A percentile compares a stretch with the other conserved stretches of the same genome.
Conservation (phyloP, 2,888 invertebrate genomes). For the Myopa testacea region DNA sequence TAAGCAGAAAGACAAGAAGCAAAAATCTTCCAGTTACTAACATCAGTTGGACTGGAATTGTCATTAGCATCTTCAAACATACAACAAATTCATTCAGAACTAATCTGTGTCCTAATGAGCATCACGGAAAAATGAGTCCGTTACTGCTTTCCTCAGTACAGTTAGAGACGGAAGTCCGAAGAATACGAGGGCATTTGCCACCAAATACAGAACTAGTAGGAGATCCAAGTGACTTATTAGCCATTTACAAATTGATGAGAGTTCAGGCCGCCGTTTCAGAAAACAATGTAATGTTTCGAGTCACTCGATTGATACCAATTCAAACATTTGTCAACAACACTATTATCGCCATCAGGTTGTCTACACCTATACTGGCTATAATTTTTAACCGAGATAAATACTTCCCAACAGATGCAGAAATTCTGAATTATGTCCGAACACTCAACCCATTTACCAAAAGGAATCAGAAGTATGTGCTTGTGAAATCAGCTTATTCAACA, state of each 20-base stretch:
- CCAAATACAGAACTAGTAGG: no score
- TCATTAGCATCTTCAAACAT: no score
- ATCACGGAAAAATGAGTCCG: no score
- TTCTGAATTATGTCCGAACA: not conserved
- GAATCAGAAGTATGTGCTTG: not conserved
- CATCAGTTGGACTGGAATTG: no score
- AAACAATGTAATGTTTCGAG: not conserved
- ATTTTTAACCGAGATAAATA: not conserved
- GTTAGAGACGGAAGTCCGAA: no score
- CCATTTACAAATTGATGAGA: not conserved
- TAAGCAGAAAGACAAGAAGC: no score
- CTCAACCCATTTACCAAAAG: not conserved
- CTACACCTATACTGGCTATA: not conserved
- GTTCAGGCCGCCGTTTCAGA: not conserved
- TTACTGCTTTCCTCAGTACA: no score
- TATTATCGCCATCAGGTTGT: not conserved
- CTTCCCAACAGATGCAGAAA: not conserved
- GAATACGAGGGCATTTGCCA: no score
- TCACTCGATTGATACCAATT: not conserved
- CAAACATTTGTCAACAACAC: not conserved
- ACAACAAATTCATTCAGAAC: no score
- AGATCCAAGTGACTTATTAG: not conserved
- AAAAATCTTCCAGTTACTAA: no score
- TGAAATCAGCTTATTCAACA: not conserved
- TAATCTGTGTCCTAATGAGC: no score